Percentiles rank a stretch among this genome's conserved stretches.
phyloP scores from a whole-genome alignment of 1,140 invertebrate species.

The Drosophila tani region DNA sequence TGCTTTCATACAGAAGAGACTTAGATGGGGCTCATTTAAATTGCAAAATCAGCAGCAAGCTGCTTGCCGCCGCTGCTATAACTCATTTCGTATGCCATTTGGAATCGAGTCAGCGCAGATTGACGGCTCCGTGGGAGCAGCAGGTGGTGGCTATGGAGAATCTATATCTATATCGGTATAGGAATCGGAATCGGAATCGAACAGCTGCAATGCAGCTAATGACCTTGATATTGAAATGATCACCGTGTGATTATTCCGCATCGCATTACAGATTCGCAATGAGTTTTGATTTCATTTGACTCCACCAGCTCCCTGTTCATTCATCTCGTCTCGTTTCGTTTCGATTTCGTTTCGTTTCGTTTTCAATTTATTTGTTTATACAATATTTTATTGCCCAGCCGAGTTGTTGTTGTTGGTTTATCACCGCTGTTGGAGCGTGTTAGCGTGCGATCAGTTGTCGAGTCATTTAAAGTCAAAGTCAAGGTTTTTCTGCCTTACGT shows the following conservation, averaged over 20 bases:
- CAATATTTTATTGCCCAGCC: constrained; percentile 59
- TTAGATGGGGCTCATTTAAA: constrained; percentile 55
- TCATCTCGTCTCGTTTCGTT: constrained; percentile 55
- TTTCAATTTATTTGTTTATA: constrained; percentile 80
- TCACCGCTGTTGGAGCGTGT: constrained; percentile 52
- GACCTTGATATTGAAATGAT: constrained; percentile 84
- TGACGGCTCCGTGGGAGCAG: constrained; percentile 43
- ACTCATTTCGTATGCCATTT: constrained; percentile 59
- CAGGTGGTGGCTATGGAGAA: constrained; percentile 21
- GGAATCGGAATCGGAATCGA: constrained; percentile 22
- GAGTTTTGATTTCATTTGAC: constrained; percentile 41
- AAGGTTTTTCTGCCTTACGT: constrained; percentile 84
- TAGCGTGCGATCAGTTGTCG: constrained; percentile 60
- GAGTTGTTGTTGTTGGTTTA: constrained; percentile 27
- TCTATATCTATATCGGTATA: not conserved
- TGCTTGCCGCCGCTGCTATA: constrained; percentile 19
- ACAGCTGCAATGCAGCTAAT: constrained; percentile 61
- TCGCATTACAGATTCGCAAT: constrained; percentile 45
- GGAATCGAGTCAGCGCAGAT: constrained; percentile 48
- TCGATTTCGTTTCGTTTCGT: constrained; percentile 70
- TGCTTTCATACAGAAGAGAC: constrained; percentile 25
- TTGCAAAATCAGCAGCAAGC: constrained; percentile 52
- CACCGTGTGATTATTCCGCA: constrained; percentile 41
- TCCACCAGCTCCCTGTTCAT: constrained; percentile 57
- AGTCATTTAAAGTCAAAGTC: constrained; percentile 85